Evolutionary conservation across 2,113 vertebrate genomes (phyloP), one percentile per base, ranked within the genome.

Genomic region (Holacanthus passer): DNA sequence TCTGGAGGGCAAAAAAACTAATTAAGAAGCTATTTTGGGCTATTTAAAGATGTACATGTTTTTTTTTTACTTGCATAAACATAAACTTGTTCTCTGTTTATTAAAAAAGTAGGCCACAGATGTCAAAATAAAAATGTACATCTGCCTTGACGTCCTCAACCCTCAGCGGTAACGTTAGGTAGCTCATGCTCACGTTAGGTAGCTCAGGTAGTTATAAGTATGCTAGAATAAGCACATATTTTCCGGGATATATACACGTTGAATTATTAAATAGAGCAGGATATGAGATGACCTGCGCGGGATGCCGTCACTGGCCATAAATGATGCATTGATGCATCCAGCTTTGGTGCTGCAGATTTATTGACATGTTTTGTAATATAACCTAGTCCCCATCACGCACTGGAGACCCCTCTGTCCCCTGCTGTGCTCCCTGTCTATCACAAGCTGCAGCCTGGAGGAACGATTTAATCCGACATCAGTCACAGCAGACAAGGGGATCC

Each of bases 381-480:
- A 84, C 50, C 81, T 48, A 56, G 77, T 24, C 85, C 67, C 67
- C 76, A 86, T 81, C 74, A 81, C 55, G 27, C 77, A 39, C 79
- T 32, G 79, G 81, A 88, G 77, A 90, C 83, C 86, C 80, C 86
- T 52, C 60, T 1, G 3, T 27, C 59, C 76, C 88, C 86, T 14
- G 50, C 81, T 63, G 73, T 20, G 83, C 71, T 58, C 56, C 50
- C 82, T 86, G 90, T 90, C 87, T 10, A 76, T 88, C 91, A 90
- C 73, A 59, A 50, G 63, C 74, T 24, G 64, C 80, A 88, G 87
- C 77, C 90, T 29, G 68, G 68, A 86, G 90, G 67, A 70, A 69
- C 84, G 68, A 91, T 93, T 93, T 88, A 81, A 91, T 91, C 87
- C 67, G 50, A 87, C 85, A 90, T 91, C 85, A 85, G 82, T 90